Percentiles rank a stretch among this genome's conserved stretches.
phyloP scores from a whole-genome alignment of 2,888 invertebrate genomes.

The Trilocha varians region DNA sequence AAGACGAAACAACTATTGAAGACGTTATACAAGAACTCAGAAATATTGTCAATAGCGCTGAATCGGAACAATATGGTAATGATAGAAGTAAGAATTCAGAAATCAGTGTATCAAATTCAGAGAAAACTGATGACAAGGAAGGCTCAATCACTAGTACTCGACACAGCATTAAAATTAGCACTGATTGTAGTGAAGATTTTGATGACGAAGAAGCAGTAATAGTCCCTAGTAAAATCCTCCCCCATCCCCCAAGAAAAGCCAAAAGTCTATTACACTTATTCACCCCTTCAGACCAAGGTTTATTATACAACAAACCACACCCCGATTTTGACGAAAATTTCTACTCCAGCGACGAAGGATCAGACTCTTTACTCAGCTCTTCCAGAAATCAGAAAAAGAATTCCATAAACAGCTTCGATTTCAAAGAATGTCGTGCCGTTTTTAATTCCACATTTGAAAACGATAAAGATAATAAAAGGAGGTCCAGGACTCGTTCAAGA shows the following conservation, averaged over 20 bases:
- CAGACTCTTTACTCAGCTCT: constrained; percentile 80
- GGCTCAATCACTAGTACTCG: constrained; percentile 71
- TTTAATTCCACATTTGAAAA: constrained; percentile 73
- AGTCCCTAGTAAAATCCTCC: constrained; percentile 83
- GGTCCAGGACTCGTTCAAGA: constrained; percentile 50
- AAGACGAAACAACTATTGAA: constrained; percentile 87
- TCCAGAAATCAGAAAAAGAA: constrained; percentile 64
- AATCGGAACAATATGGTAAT: constrained; percentile 76
- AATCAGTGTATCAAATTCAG: constrained; percentile 48
- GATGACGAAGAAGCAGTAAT: constrained; percentile 78
- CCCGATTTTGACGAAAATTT: constrained; percentile 66
- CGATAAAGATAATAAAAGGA: constrained; percentile 46
- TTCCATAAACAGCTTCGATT: constrained; percentile 52
- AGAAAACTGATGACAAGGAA: constrained; percentile 57
- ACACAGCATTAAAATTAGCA: constrained; percentile 64
- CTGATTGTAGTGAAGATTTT: constrained; percentile 63
- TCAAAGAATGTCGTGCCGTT: constrained; percentile 70
- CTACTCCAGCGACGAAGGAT: constrained; percentile 78
- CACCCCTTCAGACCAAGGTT: constrained; percentile 73
- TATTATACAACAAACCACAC: constrained; percentile 68
- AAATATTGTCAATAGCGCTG: constrained; percentile 89
- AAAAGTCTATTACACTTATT: constrained; percentile 81
- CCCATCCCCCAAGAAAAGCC: constrained; percentile 85
- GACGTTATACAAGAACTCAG: constrained; percentile 89
- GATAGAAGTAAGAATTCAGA: constrained; percentile 53